Conservation (phyloP, 2,113 vertebrate species). For the Gymnocephalus cernua region DNA sequence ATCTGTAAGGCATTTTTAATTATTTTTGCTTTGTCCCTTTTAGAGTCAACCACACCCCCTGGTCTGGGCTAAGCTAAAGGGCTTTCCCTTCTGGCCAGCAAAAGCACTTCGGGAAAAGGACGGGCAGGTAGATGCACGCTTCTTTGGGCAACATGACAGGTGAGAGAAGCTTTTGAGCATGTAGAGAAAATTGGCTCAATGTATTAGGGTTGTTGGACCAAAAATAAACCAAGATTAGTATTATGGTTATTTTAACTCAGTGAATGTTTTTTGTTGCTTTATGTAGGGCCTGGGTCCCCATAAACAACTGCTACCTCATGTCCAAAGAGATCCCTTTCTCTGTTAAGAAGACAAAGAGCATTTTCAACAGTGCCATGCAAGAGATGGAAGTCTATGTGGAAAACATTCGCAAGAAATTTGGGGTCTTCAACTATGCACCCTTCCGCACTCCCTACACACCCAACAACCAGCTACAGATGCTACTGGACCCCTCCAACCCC, state of each 20-base stretch:
- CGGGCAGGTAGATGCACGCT: constrained; percentile 96
- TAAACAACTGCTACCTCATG: constrained; percentile 99
- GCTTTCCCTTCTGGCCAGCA: constrained; percentile 99
- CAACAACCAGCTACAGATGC: constrained; percentile 98
- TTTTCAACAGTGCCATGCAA: constrained; percentile 99
- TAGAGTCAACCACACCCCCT: constrained; percentile 97
- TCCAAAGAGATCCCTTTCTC: constrained; percentile 99
- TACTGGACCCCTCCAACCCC: constrained; percentile 93
- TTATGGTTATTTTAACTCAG: not conserved
- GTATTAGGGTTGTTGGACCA: not conserved
- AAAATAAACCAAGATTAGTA: not conserved
- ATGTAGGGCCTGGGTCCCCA: constrained; percentile 96
- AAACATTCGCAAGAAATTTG: constrained; percentile 96
- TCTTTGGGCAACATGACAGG: constrained; percentile 99
- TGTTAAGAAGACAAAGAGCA: constrained; percentile 99
- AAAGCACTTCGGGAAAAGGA: constrained; percentile 98
- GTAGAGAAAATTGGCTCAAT: not conserved
- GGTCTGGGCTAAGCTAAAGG: constrained; percentile 99
- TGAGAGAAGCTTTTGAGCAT: constrained; percentile 68
- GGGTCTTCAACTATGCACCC: constrained; percentile 97
- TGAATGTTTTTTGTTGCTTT: constrained; percentile 38
- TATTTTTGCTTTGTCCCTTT: constrained; percentile 25
- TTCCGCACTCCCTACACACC: constrained; percentile 97
- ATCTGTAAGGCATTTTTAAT: constrained; percentile 14
- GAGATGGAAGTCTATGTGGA: constrained; percentile 99